Evolutionary conservation across 1,140 invertebrate species (phyloP), one percentile per base, ranked within the genome.

Genomic region (Pararge aegeria): DNA sequence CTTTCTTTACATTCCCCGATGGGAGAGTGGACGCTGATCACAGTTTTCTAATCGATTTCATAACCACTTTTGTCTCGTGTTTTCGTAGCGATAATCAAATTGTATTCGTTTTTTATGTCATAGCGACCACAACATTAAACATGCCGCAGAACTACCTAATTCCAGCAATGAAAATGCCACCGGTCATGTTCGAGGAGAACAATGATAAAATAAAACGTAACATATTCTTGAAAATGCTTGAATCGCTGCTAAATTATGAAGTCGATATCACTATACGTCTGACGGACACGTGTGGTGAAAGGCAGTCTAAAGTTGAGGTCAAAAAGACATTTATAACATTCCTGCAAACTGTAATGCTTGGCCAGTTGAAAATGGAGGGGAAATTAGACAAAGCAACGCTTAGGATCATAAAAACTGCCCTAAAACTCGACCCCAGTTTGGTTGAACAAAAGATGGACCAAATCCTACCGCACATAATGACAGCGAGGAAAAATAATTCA

Each of bases 81-180:
- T 87, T 70, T n/a, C 63, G 55, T 55, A 75, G 40, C 27, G 86
- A 89, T 48, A 78, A 70, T 56, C 84, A 86, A 57, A 58, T 87
- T 6, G 53, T 87, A n/a, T 89, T 89, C 55, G 75, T 75, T 16
- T 87, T 87, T 52, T 89, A 78, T 30, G 80, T 87, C 15, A 86
- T 89, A 67, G 64, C 64, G 0, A 48, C 67, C 0, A 79, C 70
- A 44, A 66, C 70, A 30, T 63, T 89, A 20, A 70, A 77, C 50
- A 81, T 89, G 69, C 54, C 61, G 12, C 86, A 89, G 55, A 73
- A 66, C 37, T 89, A 86, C 49, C 71, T 89, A 24, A 72, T 37
- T 3, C 77, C 86, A 19, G 75, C 68, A 16, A 85, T 75, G 66
- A 74, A 68, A 54, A 73, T 87, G 55, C 73, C 75, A 15, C 49